Evolutionary conservation across 2,888 invertebrate species (phyloP).

Genomic region (Nysson spinosus): DNA sequence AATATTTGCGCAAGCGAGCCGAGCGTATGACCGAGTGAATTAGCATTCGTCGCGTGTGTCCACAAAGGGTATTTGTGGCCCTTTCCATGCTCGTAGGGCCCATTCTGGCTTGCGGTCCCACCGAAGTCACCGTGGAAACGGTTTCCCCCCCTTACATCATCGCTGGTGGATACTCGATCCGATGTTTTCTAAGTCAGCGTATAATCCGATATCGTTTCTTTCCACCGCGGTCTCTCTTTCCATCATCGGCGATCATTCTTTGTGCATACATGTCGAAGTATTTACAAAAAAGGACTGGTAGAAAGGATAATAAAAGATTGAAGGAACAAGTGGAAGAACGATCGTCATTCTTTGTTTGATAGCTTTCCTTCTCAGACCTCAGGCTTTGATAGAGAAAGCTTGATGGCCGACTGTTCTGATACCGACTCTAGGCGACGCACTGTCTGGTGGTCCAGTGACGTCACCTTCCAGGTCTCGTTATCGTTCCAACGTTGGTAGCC

Average conservation of each 20-base stretch:
- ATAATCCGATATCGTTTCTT: conserved; percentile 66
- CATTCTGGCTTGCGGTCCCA: conserved; percentile 42
- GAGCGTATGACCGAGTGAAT: conserved; percentile 29
- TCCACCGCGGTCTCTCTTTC: conserved; percentile 17
- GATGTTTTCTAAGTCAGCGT: conserved; percentile 70
- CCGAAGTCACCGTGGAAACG: conserved; percentile 36
- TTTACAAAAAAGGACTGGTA: too few species aligned
- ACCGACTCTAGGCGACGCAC: conserved; percentile 63
- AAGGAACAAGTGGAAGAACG: too few species aligned
- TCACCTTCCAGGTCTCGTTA: conserved; percentile 56
- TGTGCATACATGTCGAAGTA: too few species aligned
- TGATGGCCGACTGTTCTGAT: conserved; percentile 57
- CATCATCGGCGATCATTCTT: too few species aligned
- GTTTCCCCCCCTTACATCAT: conserved; percentile 65
- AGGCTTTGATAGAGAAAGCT: not conserved
- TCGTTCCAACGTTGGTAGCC: conserved; percentile 49
- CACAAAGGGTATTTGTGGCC: conserved; percentile 49
- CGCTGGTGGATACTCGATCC: conserved; percentile 62
- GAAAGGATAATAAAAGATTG: not conserved
- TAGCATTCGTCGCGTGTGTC: conserved; percentile 44
- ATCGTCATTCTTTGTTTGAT: not conserved
- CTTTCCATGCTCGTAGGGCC: conserved; percentile 29
- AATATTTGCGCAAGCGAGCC: conserved; percentile 33
- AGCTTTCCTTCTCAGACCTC: conserved; percentile 1
- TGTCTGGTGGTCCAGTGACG: conserved; percentile 66